phyloP scores from a whole-genome alignment of 2,888 invertebrate species.

The Nasonovia ribisnigri region DNA sequence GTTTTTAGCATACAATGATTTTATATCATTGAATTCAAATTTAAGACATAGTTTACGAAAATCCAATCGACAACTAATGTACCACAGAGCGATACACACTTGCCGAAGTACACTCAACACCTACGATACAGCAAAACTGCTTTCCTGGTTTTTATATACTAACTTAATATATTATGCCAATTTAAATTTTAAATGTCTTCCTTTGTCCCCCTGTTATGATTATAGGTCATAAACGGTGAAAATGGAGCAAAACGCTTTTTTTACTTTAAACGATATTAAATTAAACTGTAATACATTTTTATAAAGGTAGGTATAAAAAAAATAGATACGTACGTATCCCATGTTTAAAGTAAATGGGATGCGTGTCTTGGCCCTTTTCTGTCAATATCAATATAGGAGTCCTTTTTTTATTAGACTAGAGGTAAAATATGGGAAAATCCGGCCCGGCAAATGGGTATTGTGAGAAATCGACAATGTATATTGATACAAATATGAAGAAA shows the following conservation, averaged over 20 bases:
- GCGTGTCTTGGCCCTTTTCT: background rate
- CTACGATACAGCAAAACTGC: too few species aligned
- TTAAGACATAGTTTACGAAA: too few species aligned
- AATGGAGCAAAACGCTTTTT: background rate
- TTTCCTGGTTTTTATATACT: too few species aligned
- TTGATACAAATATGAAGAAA: background rate
- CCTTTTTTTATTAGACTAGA: background rate
- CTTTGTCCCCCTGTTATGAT: background rate
- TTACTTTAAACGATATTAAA: background rate
- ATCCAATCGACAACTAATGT: too few species aligned
- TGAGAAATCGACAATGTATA: background rate
- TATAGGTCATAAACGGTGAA: background rate
- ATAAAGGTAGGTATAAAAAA: background rate
- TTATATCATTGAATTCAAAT: too few species aligned
- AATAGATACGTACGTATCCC: background rate
- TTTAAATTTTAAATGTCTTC: background rate
- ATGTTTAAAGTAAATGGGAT: background rate
- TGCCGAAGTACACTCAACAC: too few species aligned
- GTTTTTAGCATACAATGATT: too few species aligned
- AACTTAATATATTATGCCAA: background rate
- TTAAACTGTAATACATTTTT: background rate
- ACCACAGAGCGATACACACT: too few species aligned
- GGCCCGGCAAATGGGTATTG: background rate
- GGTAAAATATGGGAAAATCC: background rate
- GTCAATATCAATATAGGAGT: background rate